phyloP scores from a whole-genome alignment of 2,113 vertebrate genomes.

The Nerophis ophidion region DNA sequence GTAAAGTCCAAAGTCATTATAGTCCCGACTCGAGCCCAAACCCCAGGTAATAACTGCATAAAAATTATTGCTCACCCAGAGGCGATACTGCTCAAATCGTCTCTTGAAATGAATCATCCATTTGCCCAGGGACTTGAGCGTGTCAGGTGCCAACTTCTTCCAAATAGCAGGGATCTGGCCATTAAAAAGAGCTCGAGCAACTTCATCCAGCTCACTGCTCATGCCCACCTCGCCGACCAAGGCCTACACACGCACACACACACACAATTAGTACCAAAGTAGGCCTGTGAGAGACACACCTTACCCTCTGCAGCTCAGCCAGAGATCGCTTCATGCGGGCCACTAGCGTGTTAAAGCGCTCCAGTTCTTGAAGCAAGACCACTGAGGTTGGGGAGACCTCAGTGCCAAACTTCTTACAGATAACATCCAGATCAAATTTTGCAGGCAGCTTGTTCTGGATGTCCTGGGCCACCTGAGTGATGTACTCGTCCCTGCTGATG shows the following conservation, averaged over 20 bases:
- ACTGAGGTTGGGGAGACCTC: conserved; percentile 78
- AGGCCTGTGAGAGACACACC: neutral
- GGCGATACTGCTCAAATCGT: conserved; percentile 80
- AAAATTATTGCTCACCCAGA: conserved; percentile 79
- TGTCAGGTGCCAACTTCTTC: conserved; percentile 87
- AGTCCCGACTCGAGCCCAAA: too few species aligned
- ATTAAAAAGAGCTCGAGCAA: conserved; percentile 83
- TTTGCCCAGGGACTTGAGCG: conserved; percentile 85
- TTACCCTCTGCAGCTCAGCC: conserved; percentile 62
- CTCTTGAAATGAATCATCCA: conserved; percentile 89
- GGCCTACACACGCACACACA: conserved; percentile 71
- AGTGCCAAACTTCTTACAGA: conserved; percentile 72
- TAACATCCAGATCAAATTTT: conserved; percentile 79
- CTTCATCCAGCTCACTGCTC: conserved; percentile 90
- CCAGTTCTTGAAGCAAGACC: conserved; percentile 90
- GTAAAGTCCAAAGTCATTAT: too few species aligned
- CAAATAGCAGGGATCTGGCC: conserved; percentile 87
- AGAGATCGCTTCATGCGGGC: conserved; percentile 71
- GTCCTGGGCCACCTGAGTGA: conserved; percentile 83
- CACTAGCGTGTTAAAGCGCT: conserved; percentile 85
- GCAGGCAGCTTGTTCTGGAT: conserved; percentile 84
- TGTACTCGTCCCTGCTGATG: conserved; percentile 84
- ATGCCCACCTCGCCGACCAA: conserved; percentile 92
- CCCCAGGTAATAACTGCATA: neutral
- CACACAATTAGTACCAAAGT: neutral